phyloP scores from a whole-genome alignment of 2,797 vertebrate species.

The Steatocranus sp. region DNA sequence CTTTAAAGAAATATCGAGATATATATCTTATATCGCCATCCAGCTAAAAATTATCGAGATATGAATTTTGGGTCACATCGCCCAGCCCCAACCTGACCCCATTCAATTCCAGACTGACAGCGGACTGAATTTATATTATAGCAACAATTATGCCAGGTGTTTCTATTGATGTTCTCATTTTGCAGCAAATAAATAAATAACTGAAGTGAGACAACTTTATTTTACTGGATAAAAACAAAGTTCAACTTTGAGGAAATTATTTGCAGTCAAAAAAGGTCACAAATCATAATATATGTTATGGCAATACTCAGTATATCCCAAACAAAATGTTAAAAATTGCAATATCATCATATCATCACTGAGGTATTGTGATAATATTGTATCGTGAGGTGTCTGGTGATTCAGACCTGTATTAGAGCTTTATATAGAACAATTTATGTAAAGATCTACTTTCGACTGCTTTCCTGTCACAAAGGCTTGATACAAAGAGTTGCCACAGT shows the following conservation, averaged over 20 bases:
- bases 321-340: not conserved
- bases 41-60: not conserved
- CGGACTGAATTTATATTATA: not conserved
- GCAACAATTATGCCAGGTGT: not conserved
- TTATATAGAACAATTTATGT: not conserved
- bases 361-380: not conserved
- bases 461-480: not conserved
- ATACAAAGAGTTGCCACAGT: not conserved
- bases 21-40: not conserved
- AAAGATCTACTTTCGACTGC: not conserved
- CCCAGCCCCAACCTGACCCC: not conserved
- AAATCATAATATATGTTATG: not conserved
- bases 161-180: not conserved
- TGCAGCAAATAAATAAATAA: not conserved
- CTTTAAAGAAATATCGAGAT: not conserved
- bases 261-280: not conserved
- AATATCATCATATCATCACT: not conserved
- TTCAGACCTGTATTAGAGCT: not conserved
- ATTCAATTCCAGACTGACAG: not conserved
- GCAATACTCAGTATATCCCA: not conserved
- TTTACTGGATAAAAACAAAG: not conserved
- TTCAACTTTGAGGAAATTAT: not conserved
- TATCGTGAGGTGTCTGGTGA: not conserved
- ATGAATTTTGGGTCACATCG: not conserved
- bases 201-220: not conserved